Percentiles rank a stretch among this genome's conserved stretches.
Evolutionary conservation across 2,797 vertebrate genomes (phyloP).

Genomic region (Siniperca scherzeri): DNA sequence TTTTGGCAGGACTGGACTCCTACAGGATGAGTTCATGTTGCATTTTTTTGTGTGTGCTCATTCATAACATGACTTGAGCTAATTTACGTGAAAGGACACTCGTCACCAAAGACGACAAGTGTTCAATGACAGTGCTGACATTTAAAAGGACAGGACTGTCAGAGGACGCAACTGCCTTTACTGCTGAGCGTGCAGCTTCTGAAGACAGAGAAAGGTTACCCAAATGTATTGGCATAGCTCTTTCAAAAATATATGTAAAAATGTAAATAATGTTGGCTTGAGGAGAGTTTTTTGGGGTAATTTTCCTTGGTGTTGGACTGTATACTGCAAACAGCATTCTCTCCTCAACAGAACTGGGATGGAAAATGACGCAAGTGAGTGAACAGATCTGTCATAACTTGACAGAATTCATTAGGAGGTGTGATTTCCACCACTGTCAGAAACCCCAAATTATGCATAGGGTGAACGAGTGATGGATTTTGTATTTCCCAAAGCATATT

Average conservation of each 20-base stretch:
- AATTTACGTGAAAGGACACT: constrained; percentile 58
- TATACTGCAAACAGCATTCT: constrained; percentile 14
- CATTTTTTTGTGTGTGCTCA: constrained; percentile 26
- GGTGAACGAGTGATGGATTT: constrained; percentile 47
- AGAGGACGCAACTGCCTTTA: constrained; percentile 15
- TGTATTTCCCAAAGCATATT: constrained; percentile 55
- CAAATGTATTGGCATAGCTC: constrained; percentile 8
- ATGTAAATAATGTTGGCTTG: neutral
- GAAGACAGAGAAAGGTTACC: constrained; percentile 33
- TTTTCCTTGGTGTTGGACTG: constrained; percentile 14
- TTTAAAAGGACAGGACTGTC: constrained; percentile 45
- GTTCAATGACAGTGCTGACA: constrained; percentile 43
- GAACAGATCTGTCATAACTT: constrained; percentile 61
- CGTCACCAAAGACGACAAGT: constrained; percentile 32
- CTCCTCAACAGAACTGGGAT: constrained; percentile 21
- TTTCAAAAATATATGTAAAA: constrained; percentile 6
- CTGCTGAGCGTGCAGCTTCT: constrained; percentile 49
- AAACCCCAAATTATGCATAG: constrained; percentile 62
- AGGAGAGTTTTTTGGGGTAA: neutral
- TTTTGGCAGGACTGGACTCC: constrained; percentile 46
- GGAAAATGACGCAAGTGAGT: constrained; percentile 37
- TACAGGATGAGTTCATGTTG: constrained; percentile 42
- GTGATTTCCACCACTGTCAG: constrained; percentile 64
- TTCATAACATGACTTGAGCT: constrained; percentile 44
- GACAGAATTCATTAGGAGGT: constrained; percentile 70